phyloP scores from a whole-genome alignment of 2,888 invertebrate species.

The Campoplex nolae region DNA sequence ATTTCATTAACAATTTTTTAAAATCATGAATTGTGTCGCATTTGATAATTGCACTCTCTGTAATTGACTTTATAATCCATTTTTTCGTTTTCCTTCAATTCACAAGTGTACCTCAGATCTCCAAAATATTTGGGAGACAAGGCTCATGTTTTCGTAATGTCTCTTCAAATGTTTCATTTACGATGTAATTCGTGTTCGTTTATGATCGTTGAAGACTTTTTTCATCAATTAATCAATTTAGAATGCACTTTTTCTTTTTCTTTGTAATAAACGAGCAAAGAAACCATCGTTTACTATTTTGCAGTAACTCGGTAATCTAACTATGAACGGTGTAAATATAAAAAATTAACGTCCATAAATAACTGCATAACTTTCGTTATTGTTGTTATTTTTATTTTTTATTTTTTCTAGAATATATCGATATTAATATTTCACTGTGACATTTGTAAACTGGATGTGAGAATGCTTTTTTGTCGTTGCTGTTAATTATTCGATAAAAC shows the following conservation, averaged over 20 bases:
- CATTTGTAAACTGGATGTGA: background rate
- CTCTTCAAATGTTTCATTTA: constrained; percentile 19
- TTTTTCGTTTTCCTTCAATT: background rate
- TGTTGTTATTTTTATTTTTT: too few relatives aligned
- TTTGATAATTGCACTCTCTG: background rate
- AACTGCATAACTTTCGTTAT: background rate
- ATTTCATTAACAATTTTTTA: background rate
- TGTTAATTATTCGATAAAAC: background rate
- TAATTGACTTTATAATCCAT: background rate
- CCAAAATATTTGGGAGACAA: background rate
- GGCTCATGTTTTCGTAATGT: background rate
- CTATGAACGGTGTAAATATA: background rate
- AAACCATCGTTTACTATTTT: background rate
- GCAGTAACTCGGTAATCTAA: background rate
- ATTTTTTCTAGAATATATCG: background rate
- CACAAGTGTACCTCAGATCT: background rate
- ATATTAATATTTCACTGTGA: background rate
- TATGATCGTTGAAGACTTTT: background rate
- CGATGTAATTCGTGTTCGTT: background rate
- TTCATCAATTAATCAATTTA: background rate
- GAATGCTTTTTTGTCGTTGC: background rate
- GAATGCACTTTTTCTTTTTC: background rate
- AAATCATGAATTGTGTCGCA: background rate
- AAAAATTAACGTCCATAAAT: background rate
- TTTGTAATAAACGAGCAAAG: background rate